phyloP scores from a whole-genome alignment of 2,888 invertebrate genomes.

The Cecidostiba fungosa region DNA sequence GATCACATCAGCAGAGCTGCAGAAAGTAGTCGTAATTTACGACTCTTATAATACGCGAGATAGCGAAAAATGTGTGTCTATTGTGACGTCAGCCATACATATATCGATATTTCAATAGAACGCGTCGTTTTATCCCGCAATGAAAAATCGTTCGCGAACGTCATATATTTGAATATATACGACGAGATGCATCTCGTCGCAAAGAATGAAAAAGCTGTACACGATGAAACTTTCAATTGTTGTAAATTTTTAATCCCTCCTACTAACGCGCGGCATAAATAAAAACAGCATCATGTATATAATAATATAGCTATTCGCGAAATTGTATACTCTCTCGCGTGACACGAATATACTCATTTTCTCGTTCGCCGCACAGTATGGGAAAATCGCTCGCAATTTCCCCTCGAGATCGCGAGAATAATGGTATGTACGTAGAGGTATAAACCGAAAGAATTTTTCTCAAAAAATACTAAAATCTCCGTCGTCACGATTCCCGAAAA shows the following conservation, averaged over 20 bases:
- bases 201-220: neutral
- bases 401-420: neutral
- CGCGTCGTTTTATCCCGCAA: neutral
- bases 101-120: constrained; percentile 17
- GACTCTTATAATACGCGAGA: neutral
- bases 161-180: neutral
- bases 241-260: neutral
- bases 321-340: constrained; percentile 4
- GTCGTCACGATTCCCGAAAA: neutral
- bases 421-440: neutral
- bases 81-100: constrained; percentile 25
- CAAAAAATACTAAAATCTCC: neutral
- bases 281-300: constrained; percentile 2
- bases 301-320: constrained; percentile 35
- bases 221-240: neutral
- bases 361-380: constrained; percentile 21
- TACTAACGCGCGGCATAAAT: neutral
- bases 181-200: too few species aligned
- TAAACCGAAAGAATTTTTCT: neutral
- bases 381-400: constrained; percentile 12
- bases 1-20: too few species aligned
- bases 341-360: constrained; percentile 38
- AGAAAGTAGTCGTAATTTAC: neutral
- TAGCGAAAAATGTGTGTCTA: constrained; percentile 4
- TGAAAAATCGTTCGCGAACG: neutral